Evolutionary conservation across 2,113 vertebrate genomes (phyloP).

Genomic region (Hassar affinis): DNA sequence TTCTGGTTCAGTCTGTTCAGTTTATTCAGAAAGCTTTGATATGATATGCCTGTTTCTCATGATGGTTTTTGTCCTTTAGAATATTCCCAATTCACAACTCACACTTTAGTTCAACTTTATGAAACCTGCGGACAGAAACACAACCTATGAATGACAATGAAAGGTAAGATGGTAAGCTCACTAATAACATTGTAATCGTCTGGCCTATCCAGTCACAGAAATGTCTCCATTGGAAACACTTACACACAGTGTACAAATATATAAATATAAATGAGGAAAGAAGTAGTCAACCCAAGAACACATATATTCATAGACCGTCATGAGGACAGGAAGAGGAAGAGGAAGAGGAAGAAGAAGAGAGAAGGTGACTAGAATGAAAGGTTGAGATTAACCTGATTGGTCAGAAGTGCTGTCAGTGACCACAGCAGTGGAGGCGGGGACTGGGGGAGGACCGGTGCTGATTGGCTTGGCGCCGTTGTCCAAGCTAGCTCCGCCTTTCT

Average conservation of each 20-base stretch:
- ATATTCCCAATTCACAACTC: neutral
- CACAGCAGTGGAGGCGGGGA: slow-evolving; percentile 61
- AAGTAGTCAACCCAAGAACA: neutral
- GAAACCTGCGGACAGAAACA: neutral
- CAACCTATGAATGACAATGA: too few relatives aligned
- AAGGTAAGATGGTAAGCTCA: too few relatives aligned
- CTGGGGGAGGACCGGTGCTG: slow-evolving; percentile 63
- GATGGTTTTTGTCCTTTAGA: neutral
- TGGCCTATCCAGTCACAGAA: neutral
- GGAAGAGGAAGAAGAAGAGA: slow-evolving; percentile 34
- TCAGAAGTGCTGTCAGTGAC: slow-evolving; percentile 81
- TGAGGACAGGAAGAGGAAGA: neutral
- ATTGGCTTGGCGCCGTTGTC: slow-evolving; percentile 79
- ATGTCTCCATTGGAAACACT: slow-evolving; percentile 7
- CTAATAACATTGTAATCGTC: neutral
- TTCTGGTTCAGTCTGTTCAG: neutral
- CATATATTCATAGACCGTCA: neutral
- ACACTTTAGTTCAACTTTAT: neutral
- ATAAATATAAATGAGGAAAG: neutral
- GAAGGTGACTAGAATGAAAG: slow-evolving; percentile 68
- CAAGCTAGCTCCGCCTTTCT: slow-evolving; percentile 80
- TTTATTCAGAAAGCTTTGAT: neutral
- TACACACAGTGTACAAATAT: slow-evolving; percentile 20
- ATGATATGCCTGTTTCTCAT: neutral
- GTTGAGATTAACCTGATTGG: slow-evolving; percentile 85